These are phyloP conservation scores for Oscheius sp. DNA, from an alignment of 1,140 invertebrate genomes.

Conservation along the genomic window DNA sequence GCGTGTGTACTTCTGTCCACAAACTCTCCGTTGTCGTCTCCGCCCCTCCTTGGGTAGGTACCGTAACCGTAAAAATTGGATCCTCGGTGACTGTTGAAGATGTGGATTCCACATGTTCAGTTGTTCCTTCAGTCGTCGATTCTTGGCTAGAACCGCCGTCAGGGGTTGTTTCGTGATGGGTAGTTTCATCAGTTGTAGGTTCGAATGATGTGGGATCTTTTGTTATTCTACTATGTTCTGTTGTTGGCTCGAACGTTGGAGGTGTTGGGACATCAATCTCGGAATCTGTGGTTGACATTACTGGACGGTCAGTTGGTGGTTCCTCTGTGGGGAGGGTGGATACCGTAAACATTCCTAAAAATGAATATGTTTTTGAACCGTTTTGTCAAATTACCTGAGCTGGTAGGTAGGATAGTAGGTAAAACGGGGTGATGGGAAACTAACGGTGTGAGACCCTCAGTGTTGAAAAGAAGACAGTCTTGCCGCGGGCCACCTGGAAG, in stretches of 20 bases:
- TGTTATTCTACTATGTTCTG: neutral
- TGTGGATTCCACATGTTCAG: neutral
- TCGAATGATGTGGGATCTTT: neutral
- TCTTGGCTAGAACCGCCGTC: too few relatives aligned
- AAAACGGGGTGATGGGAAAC: neutral
- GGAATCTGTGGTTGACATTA: neutral
- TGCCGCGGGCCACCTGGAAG: neutral
- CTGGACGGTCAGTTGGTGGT: neutral
- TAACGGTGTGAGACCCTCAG: neutral
- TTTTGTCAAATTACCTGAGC: neutral
- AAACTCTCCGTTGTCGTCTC: neutral
- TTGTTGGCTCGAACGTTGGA: neutral
- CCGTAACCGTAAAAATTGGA: neutral
- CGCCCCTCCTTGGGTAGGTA: too few relatives aligned
- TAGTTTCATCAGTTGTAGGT: neutral
- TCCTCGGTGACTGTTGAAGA: neutral
- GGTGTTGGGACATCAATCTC: neutral
- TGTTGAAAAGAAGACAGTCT: neutral
- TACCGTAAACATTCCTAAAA: neutral
- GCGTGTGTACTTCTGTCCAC: neutral
- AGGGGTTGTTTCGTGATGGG: too few relatives aligned
- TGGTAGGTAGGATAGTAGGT: neutral
- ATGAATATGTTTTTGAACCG: neutral
- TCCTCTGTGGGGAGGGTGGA: neutral
- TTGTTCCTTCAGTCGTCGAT: neutral